phyloP scores from a whole-genome alignment of 2,888 invertebrate species.

The Drosophila algonquin region DNA sequence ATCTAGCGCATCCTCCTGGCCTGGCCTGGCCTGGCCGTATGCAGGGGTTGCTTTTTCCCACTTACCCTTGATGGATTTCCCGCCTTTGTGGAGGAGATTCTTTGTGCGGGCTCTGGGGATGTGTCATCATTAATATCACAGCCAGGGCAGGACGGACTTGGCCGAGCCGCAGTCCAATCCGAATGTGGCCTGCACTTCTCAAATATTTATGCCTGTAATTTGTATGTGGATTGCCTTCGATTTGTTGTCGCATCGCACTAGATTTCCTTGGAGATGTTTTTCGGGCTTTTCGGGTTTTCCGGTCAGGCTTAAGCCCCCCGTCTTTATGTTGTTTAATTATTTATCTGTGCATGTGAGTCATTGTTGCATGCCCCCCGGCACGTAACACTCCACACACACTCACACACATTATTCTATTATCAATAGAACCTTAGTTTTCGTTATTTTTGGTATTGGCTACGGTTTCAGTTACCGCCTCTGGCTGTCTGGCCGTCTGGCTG shows the following conservation, averaged over 20 bases:
- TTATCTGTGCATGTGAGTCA: constrained; percentile 56
- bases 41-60: constrained; percentile 43
- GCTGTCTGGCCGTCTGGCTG: neutral
- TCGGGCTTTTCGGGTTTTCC: neutral
- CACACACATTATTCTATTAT: neutral
- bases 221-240: constrained; percentile 62
- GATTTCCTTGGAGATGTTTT: constrained; percentile 44
- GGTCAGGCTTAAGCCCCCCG: constrained; percentile 26
- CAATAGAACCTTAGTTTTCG: neutral
- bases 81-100: constrained; percentile 18
- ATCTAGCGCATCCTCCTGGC: constrained; percentile 31
- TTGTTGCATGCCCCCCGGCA: constrained; percentile 55
- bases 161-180: constrained; percentile 11
- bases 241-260: constrained; percentile 43
- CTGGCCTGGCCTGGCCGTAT: constrained; percentile 21
- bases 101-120: constrained; percentile 5
- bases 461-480: constrained; percentile 10
- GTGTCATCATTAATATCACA: constrained; percentile 41
- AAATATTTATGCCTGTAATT: constrained; percentile 66
- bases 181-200: constrained; percentile 38
- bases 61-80: constrained; percentile 54
- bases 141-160: neutral
- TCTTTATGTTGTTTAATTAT: constrained; percentile 58
- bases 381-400: constrained; percentile 16
- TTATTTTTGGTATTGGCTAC: neutral